Base-by-base conservation (phyloP, 2,797 vertebrate species). In the Anas georgica region DNA sequence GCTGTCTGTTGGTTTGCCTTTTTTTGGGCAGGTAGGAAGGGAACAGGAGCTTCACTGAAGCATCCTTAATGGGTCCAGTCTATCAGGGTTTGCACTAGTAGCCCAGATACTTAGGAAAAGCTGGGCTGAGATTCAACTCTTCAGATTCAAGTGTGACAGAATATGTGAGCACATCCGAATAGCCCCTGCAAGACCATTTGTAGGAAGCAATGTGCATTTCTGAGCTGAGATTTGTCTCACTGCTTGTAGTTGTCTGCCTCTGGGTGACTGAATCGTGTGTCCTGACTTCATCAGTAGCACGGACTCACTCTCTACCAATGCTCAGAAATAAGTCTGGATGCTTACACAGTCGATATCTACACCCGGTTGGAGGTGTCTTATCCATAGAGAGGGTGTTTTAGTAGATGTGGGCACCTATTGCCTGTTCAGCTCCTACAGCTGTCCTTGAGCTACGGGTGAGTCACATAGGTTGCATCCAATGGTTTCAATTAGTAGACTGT, bases 1-100 rank as follows among this genome's bases (percentile, higher is more conserved):
- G 6, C 2, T 43, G 39, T 3, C 48, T n/a, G 0, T 18, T 2
- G 8, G 7, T 81, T 5, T 72, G 56, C 0, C n/a, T 4, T 15
- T 48, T 54, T 15, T 21, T 7, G 43, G 59, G 60, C 17, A 14
- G 21, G 2, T 56, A 23, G n/a, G 18, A 63, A 77, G 26, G 54
- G 77, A 70, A 52, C 3, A 3, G 2, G 12, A 2, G 0, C 16
- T 31, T 48, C 35, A 7, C 7, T 1, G 0, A 46, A 25, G 46
- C 2, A 4, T 18, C 21, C 18, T 46, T 15, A 43, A 29, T 0
- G 18, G 5, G 3, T 62, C 1, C 22, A 6, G 5, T 8, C 22
- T 17, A 14, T 45, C 37, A 1, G 5, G 10, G 2, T 35, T 63
- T n/a, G 56, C 26, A 9, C 2, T 3, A 4, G 10, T 28, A n/a